Evolutionary conservation across 1,140 invertebrate genomes (phyloP), one percentile per base, ranked within the genome.

Genomic region (Papilio machaon): DNA sequence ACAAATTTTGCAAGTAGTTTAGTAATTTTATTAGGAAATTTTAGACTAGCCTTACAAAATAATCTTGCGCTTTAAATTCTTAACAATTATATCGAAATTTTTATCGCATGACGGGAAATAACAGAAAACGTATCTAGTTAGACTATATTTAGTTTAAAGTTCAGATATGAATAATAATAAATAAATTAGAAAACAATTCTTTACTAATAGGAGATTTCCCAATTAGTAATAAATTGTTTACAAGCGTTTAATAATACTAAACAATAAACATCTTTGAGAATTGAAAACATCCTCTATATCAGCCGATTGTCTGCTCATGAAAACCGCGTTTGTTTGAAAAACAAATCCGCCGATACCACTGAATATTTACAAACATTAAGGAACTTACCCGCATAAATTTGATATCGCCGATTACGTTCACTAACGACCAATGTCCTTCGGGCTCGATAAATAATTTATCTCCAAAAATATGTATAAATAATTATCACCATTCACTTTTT

Each of bases 401-500:
- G 77, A 79, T 79, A 79, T 64, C 77, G 75, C 23, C 74, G 35
- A 64, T 46, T 58, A 38, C 60, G 30, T 23, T 35, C 35, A 43
- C 30, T 10, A 35, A 60, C 54, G 15, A 54, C 19, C 19, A 54
- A 54, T 54, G 47, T 79, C 77, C 77, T 79, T 67, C 38, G 38
- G 43, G 10, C 23, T 46, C 11, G 15, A 43, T 67, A 46, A 30
- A 17, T 60, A 58, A 23, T 47, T 0, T 17, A 13, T 19, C 23
- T 30, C 74, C 23, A 23, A 76, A 64, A 67, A 77, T 77, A 43
- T n/a, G 38, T 35, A 77, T 77, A 70, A 70, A 77, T 77, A 70
- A 70, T 70, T 35, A 79, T 43, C 77, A 79, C 77, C 86, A 88
- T 86, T 67, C 90, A 91, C 88, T 78, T 88, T 86, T 83, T 84